These are phyloP conservation scores for Hapalemur alaotrensis DNA, from an alignment of 2,797 vertebrate species.

Conservation along the genomic window DNA sequence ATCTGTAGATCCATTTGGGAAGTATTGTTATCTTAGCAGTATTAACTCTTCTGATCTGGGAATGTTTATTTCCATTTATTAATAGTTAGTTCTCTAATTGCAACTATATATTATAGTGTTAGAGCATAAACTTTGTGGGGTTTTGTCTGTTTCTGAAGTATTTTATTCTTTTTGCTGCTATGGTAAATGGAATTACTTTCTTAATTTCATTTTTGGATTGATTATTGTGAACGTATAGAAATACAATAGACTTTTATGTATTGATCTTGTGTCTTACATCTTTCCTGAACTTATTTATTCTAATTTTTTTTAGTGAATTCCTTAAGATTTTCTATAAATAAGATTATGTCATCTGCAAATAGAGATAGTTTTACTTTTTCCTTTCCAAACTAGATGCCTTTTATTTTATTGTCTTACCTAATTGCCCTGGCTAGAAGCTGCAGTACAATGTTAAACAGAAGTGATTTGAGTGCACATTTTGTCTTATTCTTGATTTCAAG, in stretches of 20 bases:
- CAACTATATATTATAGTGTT: not conserved
- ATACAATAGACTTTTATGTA: not conserved
- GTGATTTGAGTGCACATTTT: not conserved
- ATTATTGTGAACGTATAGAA: not conserved
- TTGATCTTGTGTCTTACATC: not conserved
- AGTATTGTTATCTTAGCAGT: not conserved
- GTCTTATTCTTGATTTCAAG: not conserved
- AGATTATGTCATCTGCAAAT: not conserved
- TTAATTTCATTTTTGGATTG: not conserved
- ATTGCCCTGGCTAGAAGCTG: not conserved
- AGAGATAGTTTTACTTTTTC: not conserved
- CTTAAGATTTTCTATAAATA: not conserved
- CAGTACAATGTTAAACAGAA: not conserved
- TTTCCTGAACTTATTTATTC: not conserved
- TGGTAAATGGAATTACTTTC: not conserved
- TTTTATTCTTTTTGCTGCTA: not conserved
- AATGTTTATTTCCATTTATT: not conserved
- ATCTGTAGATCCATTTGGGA: not conserved
- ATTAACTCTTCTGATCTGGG: not conserved
- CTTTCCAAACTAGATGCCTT: not conserved
- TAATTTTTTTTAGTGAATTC: not conserved
- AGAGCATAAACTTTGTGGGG: not conserved
- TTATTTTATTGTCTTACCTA: not conserved
- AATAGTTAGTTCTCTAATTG: not conserved
- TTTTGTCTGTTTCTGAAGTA: not conserved